Evolutionary conservation across 2,113 vertebrate species (phyloP), one percentile per base, ranked within the genome.

Genomic region (Gallinago undulata): DNA sequence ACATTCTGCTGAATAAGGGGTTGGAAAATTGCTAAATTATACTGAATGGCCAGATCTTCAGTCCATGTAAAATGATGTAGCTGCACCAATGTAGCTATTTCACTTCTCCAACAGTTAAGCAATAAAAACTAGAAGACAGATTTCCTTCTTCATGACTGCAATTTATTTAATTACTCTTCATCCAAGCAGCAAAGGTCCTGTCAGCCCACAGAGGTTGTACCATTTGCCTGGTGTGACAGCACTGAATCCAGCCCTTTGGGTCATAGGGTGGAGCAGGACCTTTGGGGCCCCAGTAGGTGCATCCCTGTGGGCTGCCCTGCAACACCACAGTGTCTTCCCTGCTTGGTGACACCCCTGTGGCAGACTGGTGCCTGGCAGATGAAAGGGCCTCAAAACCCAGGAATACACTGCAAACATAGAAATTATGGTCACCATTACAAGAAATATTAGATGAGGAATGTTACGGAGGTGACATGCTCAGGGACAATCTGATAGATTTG

Each of bases 1-100:
- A 75, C 64, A 78, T 93, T 93, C 84, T 96, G 92, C 80, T 96
- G 96, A 96, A 87, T 96, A 91, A 96, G 75, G 68, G 50, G 8
- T 80, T 87, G 55, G 74, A 82, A 93, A 92, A 84, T 59, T 92
- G 60, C 45, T 89, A 69, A 91, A 57, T 85, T 91, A 48, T 68
- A 82, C 37, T 33, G 18, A 82, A 73, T 48, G 55, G 25, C 14
- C 45, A 79, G 25, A 89, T 87, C 59, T 57, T 76, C 23, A 70
- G 28, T 24, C 18, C 5, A 0, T 24, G 30, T 64, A 62, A 93
- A 92, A 79, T 30, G n/a, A 57, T 67, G 53, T 63, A 91, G 53
- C 68, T 89, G 51, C 37, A 76, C 25, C 19, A 5, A 8, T 10
- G 31, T 41, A 67, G 13, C 41, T 31, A 23, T 66, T 89, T 59